A percentile compares a stretch with the other conserved stretches of the same genome.
These are phyloP conservation scores for Intoshia linei DNA, from an alignment of 1,140 invertebrate species.

Conservation along the genomic window DNA sequence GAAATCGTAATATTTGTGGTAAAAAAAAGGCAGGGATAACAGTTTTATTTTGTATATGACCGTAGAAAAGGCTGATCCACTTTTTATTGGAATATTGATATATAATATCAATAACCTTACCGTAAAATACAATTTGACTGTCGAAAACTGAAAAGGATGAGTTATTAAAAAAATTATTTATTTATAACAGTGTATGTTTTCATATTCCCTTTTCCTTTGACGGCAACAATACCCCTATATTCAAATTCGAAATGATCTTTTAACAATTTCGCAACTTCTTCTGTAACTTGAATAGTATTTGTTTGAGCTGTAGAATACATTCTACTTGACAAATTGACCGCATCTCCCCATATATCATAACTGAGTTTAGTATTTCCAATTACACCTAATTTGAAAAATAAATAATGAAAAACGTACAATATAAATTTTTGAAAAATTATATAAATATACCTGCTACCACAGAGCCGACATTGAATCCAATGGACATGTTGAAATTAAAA, in stretches of 20 bases:
- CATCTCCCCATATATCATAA: constrained; percentile 93
- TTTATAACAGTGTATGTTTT: constrained; percentile 31
- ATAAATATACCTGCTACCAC: constrained; percentile 70
- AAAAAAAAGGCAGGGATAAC: too few species aligned
- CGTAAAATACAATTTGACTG: too few species aligned
- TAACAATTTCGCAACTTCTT: constrained; percentile 24
- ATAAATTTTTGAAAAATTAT: too few species aligned
- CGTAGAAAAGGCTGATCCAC: too few species aligned
- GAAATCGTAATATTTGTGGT: too few species aligned
- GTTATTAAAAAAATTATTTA: too few species aligned
- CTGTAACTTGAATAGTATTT: constrained; percentile 9
- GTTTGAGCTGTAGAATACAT: constrained; percentile 45
- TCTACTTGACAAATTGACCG: constrained; percentile 69
- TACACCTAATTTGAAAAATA: too few species aligned
- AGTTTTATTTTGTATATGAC: too few species aligned
- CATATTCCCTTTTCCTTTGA: constrained; percentile 24
- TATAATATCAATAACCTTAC: too few species aligned
- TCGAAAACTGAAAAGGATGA: too few species aligned
- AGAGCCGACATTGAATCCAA: constrained; percentile 36
- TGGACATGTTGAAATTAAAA: constrained; percentile 47
- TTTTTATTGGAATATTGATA: too few species aligned
- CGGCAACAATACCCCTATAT: constrained; percentile 16
- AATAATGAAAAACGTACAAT: too few species aligned
- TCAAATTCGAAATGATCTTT: constrained; percentile 24
- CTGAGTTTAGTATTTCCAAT: constrained; percentile 75